phyloP scores from a whole-genome alignment of 2,888 invertebrate species.

The Nymphalis urticae region DNA sequence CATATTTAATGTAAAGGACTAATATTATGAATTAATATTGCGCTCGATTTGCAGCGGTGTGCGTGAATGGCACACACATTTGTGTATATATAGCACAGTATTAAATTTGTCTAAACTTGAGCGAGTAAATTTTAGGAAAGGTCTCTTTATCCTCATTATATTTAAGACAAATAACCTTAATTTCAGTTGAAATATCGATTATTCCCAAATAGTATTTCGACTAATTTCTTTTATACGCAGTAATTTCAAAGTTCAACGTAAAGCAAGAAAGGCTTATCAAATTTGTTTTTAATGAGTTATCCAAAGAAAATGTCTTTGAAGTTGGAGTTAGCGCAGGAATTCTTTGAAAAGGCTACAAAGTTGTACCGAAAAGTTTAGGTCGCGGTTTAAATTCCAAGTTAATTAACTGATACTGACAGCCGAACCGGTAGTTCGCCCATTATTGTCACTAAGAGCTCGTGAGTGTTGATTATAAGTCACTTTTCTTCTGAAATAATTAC shows the following conservation, averaged over 20 bases:
- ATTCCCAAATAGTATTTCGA: neutral
- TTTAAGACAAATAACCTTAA: too few relatives aligned
- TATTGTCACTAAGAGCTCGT: too few relatives aligned
- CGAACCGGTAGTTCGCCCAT: neutral
- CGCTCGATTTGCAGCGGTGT: too few relatives aligned
- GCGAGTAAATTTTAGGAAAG: too few relatives aligned
- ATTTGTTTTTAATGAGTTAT: slow-evolving; percentile 32
- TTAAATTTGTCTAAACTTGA: too few relatives aligned
- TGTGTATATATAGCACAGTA: too few relatives aligned
- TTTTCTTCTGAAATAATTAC: too few relatives aligned
- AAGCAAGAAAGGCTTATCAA: slow-evolving; percentile 24
- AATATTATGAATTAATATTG: too few relatives aligned
- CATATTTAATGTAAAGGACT: too few relatives aligned
- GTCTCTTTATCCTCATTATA: too few relatives aligned
- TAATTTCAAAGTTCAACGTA: slow-evolving; percentile 20
- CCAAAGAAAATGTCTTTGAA: slow-evolving; percentile 32
- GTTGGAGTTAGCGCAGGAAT: slow-evolving; percentile 17
- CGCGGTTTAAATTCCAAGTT: slow-evolving; percentile 29
- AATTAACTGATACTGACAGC: slow-evolving; percentile 30
- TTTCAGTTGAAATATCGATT: neutral
- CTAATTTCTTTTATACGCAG: slow-evolving; percentile 4
- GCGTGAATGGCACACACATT: too few relatives aligned
- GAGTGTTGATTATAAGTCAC: too few relatives aligned
- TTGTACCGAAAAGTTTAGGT: slow-evolving; percentile 26
- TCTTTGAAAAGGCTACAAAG: slow-evolving; percentile 27